These are phyloP conservation scores for Microtus richardsoni DNA, from an alignment of 2,113 vertebrate genomes.

Conservation along the genomic window DNA sequence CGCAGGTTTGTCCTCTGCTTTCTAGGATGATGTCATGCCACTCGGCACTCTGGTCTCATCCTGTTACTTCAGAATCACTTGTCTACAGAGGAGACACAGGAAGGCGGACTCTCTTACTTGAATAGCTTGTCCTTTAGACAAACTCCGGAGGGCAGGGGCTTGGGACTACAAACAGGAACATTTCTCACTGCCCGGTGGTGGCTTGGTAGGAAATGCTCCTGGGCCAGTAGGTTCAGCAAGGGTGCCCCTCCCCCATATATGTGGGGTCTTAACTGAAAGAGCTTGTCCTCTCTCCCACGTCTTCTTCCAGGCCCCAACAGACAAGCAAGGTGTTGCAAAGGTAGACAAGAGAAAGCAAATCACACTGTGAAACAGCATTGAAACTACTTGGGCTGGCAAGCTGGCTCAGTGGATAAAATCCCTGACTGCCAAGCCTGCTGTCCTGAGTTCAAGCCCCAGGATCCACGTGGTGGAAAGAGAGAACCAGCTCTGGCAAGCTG, in stretches of 20 bases:
- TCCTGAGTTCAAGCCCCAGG: not conserved
- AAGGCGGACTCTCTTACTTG: not conserved
- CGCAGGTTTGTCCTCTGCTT: conserved; percentile 12
- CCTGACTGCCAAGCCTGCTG: not conserved
- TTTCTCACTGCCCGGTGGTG: not conserved
- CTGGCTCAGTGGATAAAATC: not conserved
- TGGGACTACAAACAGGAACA: not conserved
- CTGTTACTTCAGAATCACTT: conserved; percentile 12
- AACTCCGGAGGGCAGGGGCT: not conserved
- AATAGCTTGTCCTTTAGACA: not conserved
- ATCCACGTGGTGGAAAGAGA: not conserved
- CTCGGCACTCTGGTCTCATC: not conserved
- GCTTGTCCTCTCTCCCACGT: not conserved
- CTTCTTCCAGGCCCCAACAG: not conserved
- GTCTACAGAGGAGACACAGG: not conserved
- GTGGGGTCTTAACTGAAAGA: not conserved
- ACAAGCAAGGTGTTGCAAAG: not conserved
- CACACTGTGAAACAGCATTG: not conserved
- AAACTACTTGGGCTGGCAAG: not conserved
- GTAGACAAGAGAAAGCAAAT: not conserved
- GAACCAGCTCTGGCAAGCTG: not conserved
- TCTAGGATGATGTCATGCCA: not conserved
- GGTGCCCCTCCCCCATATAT: not conserved
- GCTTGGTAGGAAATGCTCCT: not conserved
- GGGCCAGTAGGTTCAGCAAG: not conserved